Conservation (phyloP, 2,888 invertebrate genomes). For the Lottia scabra region DNA sequence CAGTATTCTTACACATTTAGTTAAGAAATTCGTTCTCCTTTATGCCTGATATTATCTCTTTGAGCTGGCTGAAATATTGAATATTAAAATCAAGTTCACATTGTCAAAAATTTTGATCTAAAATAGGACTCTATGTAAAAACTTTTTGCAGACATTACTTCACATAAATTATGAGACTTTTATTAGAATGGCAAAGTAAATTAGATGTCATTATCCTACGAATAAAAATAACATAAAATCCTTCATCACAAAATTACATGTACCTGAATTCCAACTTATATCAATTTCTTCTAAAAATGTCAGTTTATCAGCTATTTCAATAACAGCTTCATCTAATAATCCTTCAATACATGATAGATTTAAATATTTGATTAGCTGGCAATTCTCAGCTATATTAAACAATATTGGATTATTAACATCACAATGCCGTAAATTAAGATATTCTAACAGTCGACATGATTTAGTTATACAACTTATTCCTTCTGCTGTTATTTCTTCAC, state of each 20-base stretch:
- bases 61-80: too few relatives aligned
- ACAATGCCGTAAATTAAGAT: slow-evolving; percentile 7
- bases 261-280: slow-evolving; percentile 12
- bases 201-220: neutral
- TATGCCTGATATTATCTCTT: too few relatives aligned
- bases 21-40: too few relatives aligned
- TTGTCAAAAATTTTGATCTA: too few relatives aligned
- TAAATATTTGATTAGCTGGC: neutral
- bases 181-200: too few relatives aligned
- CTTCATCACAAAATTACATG: too few relatives aligned
- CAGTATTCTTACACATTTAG: too few relatives aligned
- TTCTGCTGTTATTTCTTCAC: slow-evolving; percentile 12
- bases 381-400: slow-evolving; percentile 2
- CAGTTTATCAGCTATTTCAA: neutral
- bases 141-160: too few relatives aligned
- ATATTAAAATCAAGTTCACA: too few relatives aligned
- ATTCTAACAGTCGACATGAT: neutral
- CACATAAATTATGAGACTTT: too few relatives aligned
- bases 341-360: neutral
- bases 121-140: too few relatives aligned
- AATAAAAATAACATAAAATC: neutral
- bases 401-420: neutral
- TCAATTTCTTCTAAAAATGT: slow-evolving; percentile 4
- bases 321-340: slow-evolving; percentile 5
- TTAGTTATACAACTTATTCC: neutral